A percentile compares a stretch with the other conserved stretches of the same genome.
phyloP scores from a whole-genome alignment of 2,888 invertebrate species.

The Zele albiditarsus region DNA sequence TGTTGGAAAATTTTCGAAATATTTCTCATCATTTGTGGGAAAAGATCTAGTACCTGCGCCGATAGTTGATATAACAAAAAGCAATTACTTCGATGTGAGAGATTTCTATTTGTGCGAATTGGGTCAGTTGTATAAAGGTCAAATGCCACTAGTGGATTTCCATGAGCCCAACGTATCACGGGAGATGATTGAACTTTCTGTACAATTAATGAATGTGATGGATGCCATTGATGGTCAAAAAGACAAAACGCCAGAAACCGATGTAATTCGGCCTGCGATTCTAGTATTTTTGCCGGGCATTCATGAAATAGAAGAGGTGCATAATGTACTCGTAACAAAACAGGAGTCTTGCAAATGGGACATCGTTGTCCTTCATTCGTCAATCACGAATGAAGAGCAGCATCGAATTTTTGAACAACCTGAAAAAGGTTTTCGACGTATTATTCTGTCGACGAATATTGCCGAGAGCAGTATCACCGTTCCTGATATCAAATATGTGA shows the following conservation, averaged over 20 bases:
- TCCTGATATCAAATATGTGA: slow-evolving; percentile 89
- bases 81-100: slow-evolving; percentile 76
- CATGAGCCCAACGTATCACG: slow-evolving; percentile 78
- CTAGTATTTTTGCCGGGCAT: slow-evolving; percentile 93
- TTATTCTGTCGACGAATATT: slow-evolving; percentile 92
- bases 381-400: slow-evolving; percentile 87
- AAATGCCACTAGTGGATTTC: slow-evolving; percentile 75
- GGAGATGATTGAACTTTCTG: slow-evolving; percentile 77
- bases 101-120: slow-evolving; percentile 78
- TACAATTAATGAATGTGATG: slow-evolving; percentile 77
- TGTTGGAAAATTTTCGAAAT: slow-evolving; percentile 80
- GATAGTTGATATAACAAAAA: slow-evolving; percentile 75
- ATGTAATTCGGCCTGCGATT: slow-evolving; percentile 77
- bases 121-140: slow-evolving; percentile 55
- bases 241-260: neutral
- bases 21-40: slow-evolving; percentile 76
- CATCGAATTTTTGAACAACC: slow-evolving; percentile 78
- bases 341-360: slow-evolving; percentile 73
- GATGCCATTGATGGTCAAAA: slow-evolving; percentile 76
- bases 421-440: slow-evolving; percentile 81
- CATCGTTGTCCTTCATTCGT: slow-evolving; percentile 81
- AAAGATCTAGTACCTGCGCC: slow-evolving; percentile 74
- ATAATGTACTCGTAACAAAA: slow-evolving; percentile 67
- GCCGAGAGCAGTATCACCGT: slow-evolving; percentile 95
- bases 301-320: slow-evolving; percentile 85